Evolutionary conservation across 2,113 vertebrate genomes (phyloP).

Genomic region (Silurus meridionalis): DNA sequence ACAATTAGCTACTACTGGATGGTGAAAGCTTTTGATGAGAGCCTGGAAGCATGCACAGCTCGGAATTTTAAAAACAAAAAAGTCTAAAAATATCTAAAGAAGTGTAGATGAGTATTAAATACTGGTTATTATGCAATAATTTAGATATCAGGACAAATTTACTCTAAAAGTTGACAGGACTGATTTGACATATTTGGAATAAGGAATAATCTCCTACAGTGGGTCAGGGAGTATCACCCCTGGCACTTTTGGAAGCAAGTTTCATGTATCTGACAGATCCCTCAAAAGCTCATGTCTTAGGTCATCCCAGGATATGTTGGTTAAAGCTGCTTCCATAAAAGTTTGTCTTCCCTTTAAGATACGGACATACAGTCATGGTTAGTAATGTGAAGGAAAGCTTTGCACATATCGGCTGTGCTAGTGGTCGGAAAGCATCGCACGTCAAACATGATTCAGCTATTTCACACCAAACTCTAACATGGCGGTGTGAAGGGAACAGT

Average conservation of each 20-base stretch:
- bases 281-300: background rate
- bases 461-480: slow-evolving; percentile 60
- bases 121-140: background rate
- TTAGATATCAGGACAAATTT: background rate
- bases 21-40: background rate
- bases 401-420: slow-evolving; percentile 37
- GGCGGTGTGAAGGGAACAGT: slow-evolving; percentile 53
- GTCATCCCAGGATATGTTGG: background rate
- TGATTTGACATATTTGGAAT: background rate
- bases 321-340: slow-evolving; percentile 1
- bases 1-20: slow-evolving; percentile 19
- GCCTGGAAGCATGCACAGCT: background rate
- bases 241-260: background rate
- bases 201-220: too few relatives aligned
- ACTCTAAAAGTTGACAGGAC: background rate
- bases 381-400: slow-evolving; percentile 25
- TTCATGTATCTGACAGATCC: background rate
- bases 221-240: background rate
- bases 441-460: slow-evolving; percentile 54
- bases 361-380: background rate
- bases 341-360: background rate
- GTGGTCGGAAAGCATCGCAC: slow-evolving; percentile 37
- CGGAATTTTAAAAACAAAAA: background rate
- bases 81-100: slow-evolving; percentile 15
- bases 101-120: background rate